Percentiles rank a stretch among this genome's conserved stretches.
Evolutionary conservation across 2,113 vertebrate species (phyloP).

Genomic region (Carassius auratus): DNA sequence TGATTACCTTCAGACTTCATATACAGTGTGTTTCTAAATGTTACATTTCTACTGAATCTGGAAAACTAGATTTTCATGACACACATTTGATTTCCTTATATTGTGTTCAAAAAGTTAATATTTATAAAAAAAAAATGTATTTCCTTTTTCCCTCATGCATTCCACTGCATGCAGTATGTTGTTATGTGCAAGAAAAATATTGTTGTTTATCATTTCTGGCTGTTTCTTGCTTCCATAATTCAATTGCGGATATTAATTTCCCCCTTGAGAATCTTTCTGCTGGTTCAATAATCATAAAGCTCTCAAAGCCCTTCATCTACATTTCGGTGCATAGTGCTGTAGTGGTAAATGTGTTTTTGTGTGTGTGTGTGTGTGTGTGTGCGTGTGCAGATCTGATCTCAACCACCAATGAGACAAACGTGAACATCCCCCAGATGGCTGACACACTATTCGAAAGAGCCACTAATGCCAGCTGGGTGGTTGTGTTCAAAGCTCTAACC

Average conservation of each 20-base stretch:
- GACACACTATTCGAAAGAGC: slow-evolving; percentile 80
- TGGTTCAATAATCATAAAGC: not conserved
- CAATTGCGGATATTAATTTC: not conserved
- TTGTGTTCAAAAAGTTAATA: not conserved
- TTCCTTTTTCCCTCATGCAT: not conserved
- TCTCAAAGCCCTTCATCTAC: not conserved
- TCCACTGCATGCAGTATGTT: not conserved
- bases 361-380: not conserved
- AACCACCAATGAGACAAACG: slow-evolving; percentile 97
- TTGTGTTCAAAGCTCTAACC: slow-evolving; percentile 97
- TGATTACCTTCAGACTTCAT: not conserved
- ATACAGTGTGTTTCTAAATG: not conserved
- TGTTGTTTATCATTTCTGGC: not conserved
- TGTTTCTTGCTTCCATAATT: not conserved
- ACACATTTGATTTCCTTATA: not conserved
- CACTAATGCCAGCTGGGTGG: slow-evolving; percentile 96
- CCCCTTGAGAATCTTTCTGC: not conserved
- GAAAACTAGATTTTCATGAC: not conserved
- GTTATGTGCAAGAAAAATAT: not conserved
- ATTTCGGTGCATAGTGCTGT: not conserved
- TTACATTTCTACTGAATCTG: not conserved
- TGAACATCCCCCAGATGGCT: slow-evolving; percentile 96
- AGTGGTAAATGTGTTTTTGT: slow-evolving; percentile 12
- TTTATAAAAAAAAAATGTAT: not conserved
- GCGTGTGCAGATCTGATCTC: slow-evolving; percentile 88